phyloP scores from a whole-genome alignment of 1,140 invertebrate genomes.

The Aphelenchoides avenae region DNA sequence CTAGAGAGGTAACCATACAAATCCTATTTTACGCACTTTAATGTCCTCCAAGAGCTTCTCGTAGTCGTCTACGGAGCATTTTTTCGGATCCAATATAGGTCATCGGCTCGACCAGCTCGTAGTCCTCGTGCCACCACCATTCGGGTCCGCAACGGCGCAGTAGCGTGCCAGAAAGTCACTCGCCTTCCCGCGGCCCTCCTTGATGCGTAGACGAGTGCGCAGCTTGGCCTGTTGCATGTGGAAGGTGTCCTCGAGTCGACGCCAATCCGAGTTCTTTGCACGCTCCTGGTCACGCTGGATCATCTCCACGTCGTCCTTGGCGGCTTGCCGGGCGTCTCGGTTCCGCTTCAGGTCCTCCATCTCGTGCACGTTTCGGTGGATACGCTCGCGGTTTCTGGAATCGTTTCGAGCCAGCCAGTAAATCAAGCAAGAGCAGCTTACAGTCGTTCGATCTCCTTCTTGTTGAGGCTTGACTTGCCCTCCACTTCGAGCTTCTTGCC shows the following conservation, averaged over 20 bases:
- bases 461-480: slow-evolving; percentile 73
- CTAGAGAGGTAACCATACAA: not conserved
- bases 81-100: slow-evolving; percentile 81
- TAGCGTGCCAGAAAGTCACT: slow-evolving; percentile 70
- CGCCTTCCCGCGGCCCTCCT: slow-evolving; percentile 87
- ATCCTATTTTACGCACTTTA: slow-evolving; percentile 66
- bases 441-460: slow-evolving; percentile 77
- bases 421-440: slow-evolving; percentile 73
- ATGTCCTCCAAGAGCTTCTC: slow-evolving; percentile 96
- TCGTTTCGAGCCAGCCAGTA: not conserved
- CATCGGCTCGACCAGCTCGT: slow-evolving; percentile 91
- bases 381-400: slow-evolving; percentile 41
- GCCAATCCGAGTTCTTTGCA: slow-evolving; percentile 88
- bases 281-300: slow-evolving; percentile 87
- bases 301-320: slow-evolving; percentile 79
- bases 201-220: slow-evolving; percentile 85
- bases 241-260: slow-evolving; percentile 75
- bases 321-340: slow-evolving; percentile 79
- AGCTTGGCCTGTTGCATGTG: slow-evolving; percentile 60
- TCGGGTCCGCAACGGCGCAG: too few relatives aligned
- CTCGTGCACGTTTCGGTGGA: slow-evolving; percentile 59
- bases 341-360: slow-evolving; percentile 72
- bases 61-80: slow-evolving; percentile 82
- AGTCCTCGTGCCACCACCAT: too few relatives aligned
- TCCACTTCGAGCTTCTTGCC: slow-evolving; percentile 91